Evolutionary conservation across 2,113 vertebrate genomes (phyloP).

Genomic region (Henicopernis longicauda): DNA sequence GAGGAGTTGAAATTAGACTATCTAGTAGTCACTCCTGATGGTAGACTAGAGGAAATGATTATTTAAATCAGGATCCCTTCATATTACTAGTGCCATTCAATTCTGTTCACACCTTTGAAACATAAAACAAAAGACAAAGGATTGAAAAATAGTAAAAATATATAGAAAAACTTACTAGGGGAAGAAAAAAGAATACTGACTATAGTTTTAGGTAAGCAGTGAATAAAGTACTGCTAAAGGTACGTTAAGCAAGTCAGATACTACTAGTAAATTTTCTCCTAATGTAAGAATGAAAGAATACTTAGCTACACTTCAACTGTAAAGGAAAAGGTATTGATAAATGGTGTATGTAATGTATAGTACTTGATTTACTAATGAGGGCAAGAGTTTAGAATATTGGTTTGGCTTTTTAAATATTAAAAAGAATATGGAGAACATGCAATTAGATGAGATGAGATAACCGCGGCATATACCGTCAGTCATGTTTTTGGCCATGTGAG

Average conservation of each 20-base stretch:
- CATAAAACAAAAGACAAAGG: not conserved
- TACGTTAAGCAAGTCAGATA: not conserved
- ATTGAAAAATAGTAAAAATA: not conserved
- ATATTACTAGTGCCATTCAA: not conserved
- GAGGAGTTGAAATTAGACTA: not conserved
- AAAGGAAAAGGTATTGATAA: not conserved
- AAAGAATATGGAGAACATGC: not conserved
- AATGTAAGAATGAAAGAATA: not conserved
- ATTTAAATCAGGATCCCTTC: not conserved
- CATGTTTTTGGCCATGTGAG: not conserved
- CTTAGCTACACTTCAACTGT: not conserved
- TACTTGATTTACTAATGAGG: not conserved
- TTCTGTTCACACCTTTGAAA: not conserved
- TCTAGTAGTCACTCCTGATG: not conserved
- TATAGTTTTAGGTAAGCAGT: not conserved
- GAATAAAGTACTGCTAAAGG: not conserved
- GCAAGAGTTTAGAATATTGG: not conserved
- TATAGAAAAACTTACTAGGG: not conserved
- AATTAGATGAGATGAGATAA: not conserved
- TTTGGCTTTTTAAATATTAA: not conserved
- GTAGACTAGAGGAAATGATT: not conserved
- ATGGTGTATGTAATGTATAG: not conserved
- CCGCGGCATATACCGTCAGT: fast-evolving
- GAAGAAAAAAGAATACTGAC: not conserved
- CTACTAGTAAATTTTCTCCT: not conserved